Evolutionary conservation across 2,797 vertebrate genomes (phyloP).

Genomic region (Alfaro cultratus): DNA sequence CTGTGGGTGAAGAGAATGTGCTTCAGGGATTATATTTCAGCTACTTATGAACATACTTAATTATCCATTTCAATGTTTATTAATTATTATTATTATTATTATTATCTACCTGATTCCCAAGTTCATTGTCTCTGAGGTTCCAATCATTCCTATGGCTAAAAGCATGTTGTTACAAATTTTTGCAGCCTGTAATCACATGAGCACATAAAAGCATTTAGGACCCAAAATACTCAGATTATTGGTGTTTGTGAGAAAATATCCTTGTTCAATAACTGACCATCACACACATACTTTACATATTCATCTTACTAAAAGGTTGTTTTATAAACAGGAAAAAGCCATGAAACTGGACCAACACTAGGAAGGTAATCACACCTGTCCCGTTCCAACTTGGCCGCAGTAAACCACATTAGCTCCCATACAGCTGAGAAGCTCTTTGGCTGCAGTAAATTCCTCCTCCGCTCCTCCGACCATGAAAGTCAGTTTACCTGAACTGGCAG

Average conservation of each 20-base stretch:
- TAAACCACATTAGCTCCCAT: slow-evolving; percentile 97
- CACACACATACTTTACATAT: not conserved
- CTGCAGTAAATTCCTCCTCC: slow-evolving; percentile 94
- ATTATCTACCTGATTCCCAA: slow-evolving; percentile 92
- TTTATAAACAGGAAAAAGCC: not conserved
- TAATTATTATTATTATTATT: too few relatives aligned
- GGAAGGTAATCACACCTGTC: slow-evolving; percentile 84
- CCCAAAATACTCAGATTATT: not conserved
- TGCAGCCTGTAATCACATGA: slow-evolving; percentile 86
- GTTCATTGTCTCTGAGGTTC: slow-evolving; percentile 97
- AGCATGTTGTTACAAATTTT: slow-evolving; percentile 99
- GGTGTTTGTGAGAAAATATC: not conserved
- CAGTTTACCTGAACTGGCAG: slow-evolving; percentile 93
- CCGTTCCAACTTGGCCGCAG: slow-evolving; percentile 94
- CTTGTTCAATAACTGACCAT: not conserved
- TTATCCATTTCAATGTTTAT: not conserved
- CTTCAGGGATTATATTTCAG: slow-evolving; percentile 7
- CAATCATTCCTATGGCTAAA: slow-evolving; percentile 97
- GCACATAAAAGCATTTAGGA: slow-evolving; percentile 4
- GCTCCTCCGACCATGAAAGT: slow-evolving; percentile 98
- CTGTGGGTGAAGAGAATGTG: slow-evolving; percentile 82
- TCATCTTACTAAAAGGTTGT: not conserved
- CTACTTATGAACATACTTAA: not conserved
- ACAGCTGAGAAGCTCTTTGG: slow-evolving; percentile 91
- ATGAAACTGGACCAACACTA: not conserved